Conservation (phyloP, 1,140 invertebrate genomes). For the Xylocopa sonorina region DNA sequence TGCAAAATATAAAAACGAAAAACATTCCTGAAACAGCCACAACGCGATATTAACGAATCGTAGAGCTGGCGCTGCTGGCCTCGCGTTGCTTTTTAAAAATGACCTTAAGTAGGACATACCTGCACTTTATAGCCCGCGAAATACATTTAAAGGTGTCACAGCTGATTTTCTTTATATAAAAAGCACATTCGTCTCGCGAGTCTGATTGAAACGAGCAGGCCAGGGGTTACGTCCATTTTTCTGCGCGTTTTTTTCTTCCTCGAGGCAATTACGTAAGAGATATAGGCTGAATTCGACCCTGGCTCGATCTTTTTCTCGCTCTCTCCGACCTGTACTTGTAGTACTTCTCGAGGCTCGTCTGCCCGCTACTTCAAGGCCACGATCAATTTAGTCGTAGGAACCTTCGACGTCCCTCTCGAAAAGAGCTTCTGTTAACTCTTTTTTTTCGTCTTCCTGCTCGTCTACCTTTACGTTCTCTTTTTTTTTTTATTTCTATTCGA, state of each 20-base stretch:
- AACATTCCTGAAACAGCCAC: too few species aligned
- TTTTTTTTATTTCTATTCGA: not conserved
- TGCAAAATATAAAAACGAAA: too few species aligned
- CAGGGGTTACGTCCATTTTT: constrained; percentile 34
- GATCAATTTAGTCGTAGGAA: constrained; percentile 41
- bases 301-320: not conserved
- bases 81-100: too few species aligned
- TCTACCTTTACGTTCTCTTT: not conserved
- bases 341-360: constrained; percentile 46
- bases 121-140: too few species aligned
- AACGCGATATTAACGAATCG: too few species aligned
- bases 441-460: not conserved
- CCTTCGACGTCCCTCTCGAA: constrained; percentile 39
- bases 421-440: constrained; percentile 35
- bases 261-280: constrained; percentile 52
- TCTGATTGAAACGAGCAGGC: not conserved
- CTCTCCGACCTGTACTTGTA: constrained; percentile 44
- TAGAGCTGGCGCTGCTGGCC: too few species aligned
- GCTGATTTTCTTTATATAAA: too few species aligned
- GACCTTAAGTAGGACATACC: too few species aligned
- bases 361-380: constrained; percentile 46
- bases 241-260: constrained; percentile 18
- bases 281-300: constrained; percentile 58
- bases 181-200: too few species aligned
- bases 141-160: too few species aligned